Evolutionary conservation across 2,113 vertebrate genomes (phyloP).

Genomic region (Naja naja): DNA sequence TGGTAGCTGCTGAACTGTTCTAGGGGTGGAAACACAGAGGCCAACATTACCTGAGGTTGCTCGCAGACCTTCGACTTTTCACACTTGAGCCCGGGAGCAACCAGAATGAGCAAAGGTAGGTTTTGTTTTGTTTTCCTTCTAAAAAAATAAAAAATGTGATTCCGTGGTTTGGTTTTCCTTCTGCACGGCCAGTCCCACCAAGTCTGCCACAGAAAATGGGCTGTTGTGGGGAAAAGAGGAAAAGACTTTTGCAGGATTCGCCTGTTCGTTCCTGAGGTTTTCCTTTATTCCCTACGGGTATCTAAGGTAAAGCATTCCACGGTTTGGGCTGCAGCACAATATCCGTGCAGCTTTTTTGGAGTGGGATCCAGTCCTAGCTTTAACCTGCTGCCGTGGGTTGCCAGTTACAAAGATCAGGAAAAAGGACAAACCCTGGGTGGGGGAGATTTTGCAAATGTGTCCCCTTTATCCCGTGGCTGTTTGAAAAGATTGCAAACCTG

Average conservation of each 20-base stretch:
- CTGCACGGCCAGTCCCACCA: background rate
- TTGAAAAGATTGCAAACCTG: background rate
- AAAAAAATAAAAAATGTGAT: background rate
- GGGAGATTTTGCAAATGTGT: background rate
- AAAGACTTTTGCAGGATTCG: background rate
- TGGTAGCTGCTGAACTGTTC: slow-evolving; percentile 55
- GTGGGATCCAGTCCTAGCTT: background rate
- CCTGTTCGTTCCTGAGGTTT: background rate
- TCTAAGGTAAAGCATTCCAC: background rate
- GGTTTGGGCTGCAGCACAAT: background rate
- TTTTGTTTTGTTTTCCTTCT: background rate
- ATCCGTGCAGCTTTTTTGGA: background rate
- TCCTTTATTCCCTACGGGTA: background rate
- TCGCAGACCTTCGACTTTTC: background rate
- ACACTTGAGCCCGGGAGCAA: slow-evolving; percentile 47
- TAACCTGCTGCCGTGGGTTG: background rate
- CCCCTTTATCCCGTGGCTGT: background rate
- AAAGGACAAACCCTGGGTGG: background rate
- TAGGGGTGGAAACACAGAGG: slow-evolving; percentile 51
- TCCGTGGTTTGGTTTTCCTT: background rate
- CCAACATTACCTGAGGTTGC: slow-evolving; percentile 24
- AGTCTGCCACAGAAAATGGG: background rate
- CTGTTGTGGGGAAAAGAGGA: background rate
- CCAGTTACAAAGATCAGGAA: background rate
- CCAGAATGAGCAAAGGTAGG: slow-evolving; percentile 69